These are phyloP conservation scores for Lytechinus pictus DNA, from an alignment of 35 echinoderm and acorn worm genomes.

Conservation along the genomic window DNA sequence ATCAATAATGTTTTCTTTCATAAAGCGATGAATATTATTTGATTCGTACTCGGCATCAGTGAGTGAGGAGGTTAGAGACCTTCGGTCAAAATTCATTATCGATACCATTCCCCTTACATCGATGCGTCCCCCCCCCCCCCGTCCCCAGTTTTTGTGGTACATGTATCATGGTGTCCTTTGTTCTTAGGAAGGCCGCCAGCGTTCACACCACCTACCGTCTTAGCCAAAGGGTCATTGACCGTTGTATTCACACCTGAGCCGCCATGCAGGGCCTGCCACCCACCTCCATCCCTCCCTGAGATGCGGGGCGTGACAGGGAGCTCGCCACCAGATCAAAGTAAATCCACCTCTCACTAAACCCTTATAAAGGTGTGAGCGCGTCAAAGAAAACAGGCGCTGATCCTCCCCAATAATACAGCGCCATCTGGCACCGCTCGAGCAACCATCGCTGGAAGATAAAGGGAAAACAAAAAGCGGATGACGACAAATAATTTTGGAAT, in stretches of 20 bases:
- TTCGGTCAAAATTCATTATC: background rate
- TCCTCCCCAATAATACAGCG: slow-evolving; percentile 32
- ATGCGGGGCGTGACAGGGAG: slow-evolving; percentile 2
- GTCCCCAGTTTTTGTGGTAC: background rate
- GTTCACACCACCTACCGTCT: background rate
- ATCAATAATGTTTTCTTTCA: too few species aligned
- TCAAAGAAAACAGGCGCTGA: background rate
- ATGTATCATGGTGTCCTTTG: background rate
- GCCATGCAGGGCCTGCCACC: background rate
- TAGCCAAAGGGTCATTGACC: background rate
- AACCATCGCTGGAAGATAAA: background rate
- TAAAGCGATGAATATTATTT: too few species aligned
- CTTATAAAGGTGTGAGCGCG: slow-evolving; percentile 4
- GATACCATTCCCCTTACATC: background rate
- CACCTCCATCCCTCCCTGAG: background rate
- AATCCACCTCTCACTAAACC: background rate
- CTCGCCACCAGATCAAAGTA: slow-evolving; percentile 33
- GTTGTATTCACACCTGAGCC: slow-evolving; percentile 8
- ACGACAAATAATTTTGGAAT: background rate
- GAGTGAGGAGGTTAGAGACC: background rate
- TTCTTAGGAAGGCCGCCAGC: background rate
- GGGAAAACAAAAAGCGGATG: background rate
- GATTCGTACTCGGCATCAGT: too few species aligned
- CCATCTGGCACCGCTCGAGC: slow-evolving; percentile 22
- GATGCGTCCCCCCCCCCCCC: background rate